Percentiles rank a stretch among this genome's conserved stretches.
Conservation (phyloP, 2,888 invertebrate species). For the Phymatocera aterrima region DNA sequence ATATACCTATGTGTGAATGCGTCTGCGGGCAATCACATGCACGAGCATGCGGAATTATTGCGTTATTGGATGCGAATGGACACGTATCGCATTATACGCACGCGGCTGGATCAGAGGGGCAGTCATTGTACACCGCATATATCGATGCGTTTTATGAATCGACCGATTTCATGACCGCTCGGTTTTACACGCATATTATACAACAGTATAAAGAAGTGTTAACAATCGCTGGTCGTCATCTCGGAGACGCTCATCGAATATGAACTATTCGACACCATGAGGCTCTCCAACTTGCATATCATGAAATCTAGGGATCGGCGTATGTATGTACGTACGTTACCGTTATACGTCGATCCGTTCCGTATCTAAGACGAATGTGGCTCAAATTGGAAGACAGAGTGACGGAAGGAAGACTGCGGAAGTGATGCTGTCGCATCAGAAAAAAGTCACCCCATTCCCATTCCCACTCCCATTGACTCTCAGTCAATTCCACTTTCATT, state of each 20-base stretch:
- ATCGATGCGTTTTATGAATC: conserved; percentile 7
- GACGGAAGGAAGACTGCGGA: too few relatives aligned
- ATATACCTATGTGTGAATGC: too few relatives aligned
- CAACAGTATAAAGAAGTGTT: neutral
- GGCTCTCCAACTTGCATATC: neutral
- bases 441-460: too few relatives aligned
- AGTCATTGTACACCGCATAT: too few relatives aligned
- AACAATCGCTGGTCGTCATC: neutral
- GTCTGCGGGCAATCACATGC: neutral
- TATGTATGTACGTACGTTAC: too few relatives aligned
- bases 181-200: neutral
- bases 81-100: too few relatives aligned
- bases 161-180: neutral
- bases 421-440: too few relatives aligned
- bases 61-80: too few relatives aligned
- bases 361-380: neutral
- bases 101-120: too few relatives aligned
- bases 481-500: too few relatives aligned
- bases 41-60: neutral
- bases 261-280: neutral
- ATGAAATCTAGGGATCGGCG: neutral
- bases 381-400: too few relatives aligned
- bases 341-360: neutral
- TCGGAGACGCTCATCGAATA: neutral
- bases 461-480: too few relatives aligned